Evolutionary conservation across 2,113 vertebrate species (phyloP).

Genomic region (Anseranas semipalmata): DNA sequence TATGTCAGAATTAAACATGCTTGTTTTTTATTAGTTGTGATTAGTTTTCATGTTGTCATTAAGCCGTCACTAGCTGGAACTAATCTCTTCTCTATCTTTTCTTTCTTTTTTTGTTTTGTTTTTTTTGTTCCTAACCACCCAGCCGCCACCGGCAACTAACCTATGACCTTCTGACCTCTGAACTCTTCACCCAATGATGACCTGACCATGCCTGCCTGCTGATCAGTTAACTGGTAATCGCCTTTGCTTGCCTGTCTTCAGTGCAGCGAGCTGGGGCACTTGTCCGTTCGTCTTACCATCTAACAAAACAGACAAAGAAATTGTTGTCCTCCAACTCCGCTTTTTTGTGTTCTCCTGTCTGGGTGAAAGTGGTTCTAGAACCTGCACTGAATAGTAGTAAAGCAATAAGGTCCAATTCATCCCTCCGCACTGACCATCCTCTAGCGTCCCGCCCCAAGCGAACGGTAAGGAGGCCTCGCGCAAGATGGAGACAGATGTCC

Average conservation of each 20-base stretch:
- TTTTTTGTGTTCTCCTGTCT: constrained; percentile 77
- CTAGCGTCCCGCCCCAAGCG: constrained; percentile 75
- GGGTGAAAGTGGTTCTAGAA: constrained; percentile 88
- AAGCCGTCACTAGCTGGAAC: constrained; percentile 99
- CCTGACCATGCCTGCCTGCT: constrained; percentile 98
- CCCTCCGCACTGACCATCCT: constrained; percentile 82
- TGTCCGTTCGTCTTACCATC: constrained; percentile 89
- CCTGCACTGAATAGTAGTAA: constrained; percentile 90
- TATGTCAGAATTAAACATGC: constrained; percentile 87
- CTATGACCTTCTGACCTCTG: constrained; percentile 99
- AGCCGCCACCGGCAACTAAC: constrained; percentile 99
- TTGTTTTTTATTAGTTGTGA: constrained; percentile 90
- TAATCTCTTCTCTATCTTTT: constrained; percentile 99
- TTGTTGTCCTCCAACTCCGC: constrained; percentile 82
- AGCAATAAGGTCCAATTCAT: constrained; percentile 92
- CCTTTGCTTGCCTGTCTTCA: constrained; percentile 91
- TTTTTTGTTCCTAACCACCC: constrained; percentile 94
- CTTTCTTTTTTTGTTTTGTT: constrained; percentile 82
- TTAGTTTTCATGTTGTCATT: constrained; percentile 99
- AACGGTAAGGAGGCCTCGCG: constrained; percentile 84
- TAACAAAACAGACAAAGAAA: constrained; percentile 87
- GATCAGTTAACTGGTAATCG: constrained; percentile 98
- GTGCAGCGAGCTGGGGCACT: constrained; percentile 89
- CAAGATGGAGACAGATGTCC: constrained; percentile 79
- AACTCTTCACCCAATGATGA: constrained; percentile 99